Base-by-base conservation (phyloP, 1,140 invertebrate species). In the Drosophila azteca region DNA sequence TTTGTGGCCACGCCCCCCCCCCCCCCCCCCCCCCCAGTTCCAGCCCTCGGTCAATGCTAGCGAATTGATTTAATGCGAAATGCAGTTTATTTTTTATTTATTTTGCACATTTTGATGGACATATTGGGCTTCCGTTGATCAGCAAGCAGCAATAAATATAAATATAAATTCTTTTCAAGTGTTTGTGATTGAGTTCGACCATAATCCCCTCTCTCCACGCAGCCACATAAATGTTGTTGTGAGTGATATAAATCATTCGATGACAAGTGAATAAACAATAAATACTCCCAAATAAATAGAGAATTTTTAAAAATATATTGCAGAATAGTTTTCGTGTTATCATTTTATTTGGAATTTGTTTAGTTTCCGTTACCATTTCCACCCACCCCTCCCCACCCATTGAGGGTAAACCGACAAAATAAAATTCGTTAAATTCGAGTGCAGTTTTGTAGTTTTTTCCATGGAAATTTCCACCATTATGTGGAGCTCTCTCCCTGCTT, bases 51-150 rank as follows among this genome's bases (percentile, higher is more conserved):
- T 20, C 17, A 20, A 20, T 1, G 17, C 17, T 20, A 20, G 17
- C 17, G 74, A 75, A 82, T 82, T 82, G 82, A 84, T 84, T 84
- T 85, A 77, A 85, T 85, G 73, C 61, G 54, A 64, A 87, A 64
- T 60, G 72, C 68, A 81, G 69, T 66, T 58, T 45, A 13, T 73
- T 69, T 65, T 75, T 69, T 79, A 76, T 74, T 64, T 64, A 26
- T 45, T 26, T 68, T 60, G 45, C 17, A 22, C 53, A 63, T 64
- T 59, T 49, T 71, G 75, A 82, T 78, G 68, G 79, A 61, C 72
- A 57, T 51, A 72, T 80, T 80, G 59, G 53, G 22, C 51, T 64
- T 73, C 62, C 58, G 50, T 41, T 72, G 72, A 22, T 60, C 57
- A 41, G 44, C 9, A 8, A 1, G 31, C 31, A 3, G 31, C 31